Evolutionary conservation across 2,888 invertebrate species (phyloP), one percentile per base, ranked within the genome.

Genomic region (Agrilus cyanescens): DNA sequence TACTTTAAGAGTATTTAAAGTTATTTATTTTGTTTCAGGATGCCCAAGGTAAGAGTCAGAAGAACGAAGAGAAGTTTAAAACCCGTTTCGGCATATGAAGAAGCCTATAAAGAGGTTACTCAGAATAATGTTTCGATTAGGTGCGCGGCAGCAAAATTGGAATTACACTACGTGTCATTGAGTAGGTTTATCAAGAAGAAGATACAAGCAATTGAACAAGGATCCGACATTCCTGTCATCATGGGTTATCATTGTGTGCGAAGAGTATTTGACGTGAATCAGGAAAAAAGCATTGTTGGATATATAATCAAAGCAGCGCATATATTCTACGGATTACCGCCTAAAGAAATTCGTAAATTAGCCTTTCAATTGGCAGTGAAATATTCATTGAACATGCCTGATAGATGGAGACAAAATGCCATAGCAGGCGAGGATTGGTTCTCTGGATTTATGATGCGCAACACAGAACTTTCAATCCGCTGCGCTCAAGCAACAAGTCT

Each of bases 201-300:
- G 32, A 40, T 16, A 29, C 37, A 29, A 32, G 43, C 37, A 42
- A 31, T 42, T 38, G 42, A 37, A n/a, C 37, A 42, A 38, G 42
- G 38, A 38, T 31, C 37, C 32, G 20, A 2, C 32, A 18, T 16
- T 37, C 36, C 41, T 41, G 41, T 41, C 16, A 41, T n/a, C 16
- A 41, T 41, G 41, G 41, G 41, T 15, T 41, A 41, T 41, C 41
- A 18, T 35, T 41, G 41, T 41, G 41, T 37, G 7, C 33, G 41
- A 37, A 15, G 41, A 8, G 41, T 41, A 18, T 41, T 41, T 18
- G 41, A 41, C 35, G 29, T 15, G 4, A 18, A 37, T 8, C 36
- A 41, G 18, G 41, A 41, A 36, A 41, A 41, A 36, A 30, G 31
- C 31, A 30, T 30, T 30, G 31, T 30, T 10, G 31, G 31, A 30